Conservation (phyloP, 2,888 invertebrate genomes). For the Deroplatys truncata region DNA sequence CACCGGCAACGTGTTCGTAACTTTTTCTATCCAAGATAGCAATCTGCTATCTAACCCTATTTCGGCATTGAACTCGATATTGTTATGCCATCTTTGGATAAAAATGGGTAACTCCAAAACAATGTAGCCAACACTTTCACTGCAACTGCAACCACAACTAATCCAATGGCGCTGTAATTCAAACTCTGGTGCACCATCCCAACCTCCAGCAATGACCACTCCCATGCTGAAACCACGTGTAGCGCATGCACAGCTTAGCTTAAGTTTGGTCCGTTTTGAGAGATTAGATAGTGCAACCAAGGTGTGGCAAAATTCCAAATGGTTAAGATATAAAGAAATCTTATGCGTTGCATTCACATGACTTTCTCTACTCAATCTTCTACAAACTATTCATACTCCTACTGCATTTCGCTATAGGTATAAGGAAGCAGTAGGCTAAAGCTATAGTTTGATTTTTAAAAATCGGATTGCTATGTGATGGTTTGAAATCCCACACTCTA, state of each 20-base stretch:
- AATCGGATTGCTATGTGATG: no score
- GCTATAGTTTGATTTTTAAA: no score
- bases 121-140: not conserved
- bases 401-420: no score
- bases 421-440: no score
- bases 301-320: not conserved
- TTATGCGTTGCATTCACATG: no score
- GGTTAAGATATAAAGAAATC: no score
- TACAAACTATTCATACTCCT: no score
- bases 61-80: not conserved
- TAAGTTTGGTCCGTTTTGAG: not conserved
- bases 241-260: not conserved
- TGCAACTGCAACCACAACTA: no score
- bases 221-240: not conserved
- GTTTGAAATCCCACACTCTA: no score
- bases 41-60: not conserved
- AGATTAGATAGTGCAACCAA: not conserved
- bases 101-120: not conserved
- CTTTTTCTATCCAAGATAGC: not conserved
- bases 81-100: not conserved
- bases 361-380: no score
- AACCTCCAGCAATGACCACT: not conserved
- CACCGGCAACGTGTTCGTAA: not conserved
- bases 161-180: not conserved
- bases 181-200: not conserved